These are phyloP conservation scores for Chaetodon trifasciatus DNA, from an alignment of 2,797 vertebrate genomes.

Conservation along the genomic window DNA sequence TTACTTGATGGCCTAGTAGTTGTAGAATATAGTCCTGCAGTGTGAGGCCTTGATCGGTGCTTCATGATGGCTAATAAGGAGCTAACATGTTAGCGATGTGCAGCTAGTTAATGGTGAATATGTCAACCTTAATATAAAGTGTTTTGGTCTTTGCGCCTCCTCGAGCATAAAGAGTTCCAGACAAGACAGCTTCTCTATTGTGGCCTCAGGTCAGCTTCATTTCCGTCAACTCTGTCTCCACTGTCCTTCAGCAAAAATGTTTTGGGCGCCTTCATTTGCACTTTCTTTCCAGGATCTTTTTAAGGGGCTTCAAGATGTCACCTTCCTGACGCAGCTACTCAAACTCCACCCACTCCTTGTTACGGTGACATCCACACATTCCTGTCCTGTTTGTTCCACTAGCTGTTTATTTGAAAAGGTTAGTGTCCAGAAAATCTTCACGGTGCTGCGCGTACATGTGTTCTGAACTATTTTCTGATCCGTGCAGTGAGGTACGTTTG, in stretches of 20 bases:
- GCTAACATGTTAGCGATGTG: too few relatives aligned
- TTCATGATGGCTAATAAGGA: too few relatives aligned
- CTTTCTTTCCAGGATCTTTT: slow-evolving; percentile 48
- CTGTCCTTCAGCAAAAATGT: slow-evolving; percentile 6
- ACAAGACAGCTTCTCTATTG: background rate
- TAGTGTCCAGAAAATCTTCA: slow-evolving; percentile 53
- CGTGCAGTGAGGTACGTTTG: slow-evolving; percentile 10
- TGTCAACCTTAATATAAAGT: too few relatives aligned
- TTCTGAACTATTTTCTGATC: slow-evolving; percentile 46
- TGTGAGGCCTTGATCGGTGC: too few relatives aligned
- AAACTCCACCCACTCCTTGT: slow-evolving; percentile 52
- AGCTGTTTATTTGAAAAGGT: slow-evolving; percentile 64
- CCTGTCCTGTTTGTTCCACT: slow-evolving; percentile 60
- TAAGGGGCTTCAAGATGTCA: slow-evolving; percentile 52
- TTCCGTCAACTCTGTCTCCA: background rate
- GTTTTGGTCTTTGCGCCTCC: background rate
- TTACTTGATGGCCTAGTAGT: too few relatives aligned
- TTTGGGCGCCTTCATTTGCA: slow-evolving; percentile 26
- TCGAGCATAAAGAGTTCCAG: slow-evolving; percentile 12
- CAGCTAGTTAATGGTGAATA: too few relatives aligned
- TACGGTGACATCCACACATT: slow-evolving; percentile 40
- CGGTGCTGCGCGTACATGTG: slow-evolving; percentile 43
- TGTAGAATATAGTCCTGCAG: too few relatives aligned
- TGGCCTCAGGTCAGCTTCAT: slow-evolving; percentile 15
- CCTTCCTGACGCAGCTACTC: slow-evolving; percentile 32